Base-by-base conservation (phyloP, 2,113 vertebrate species). In the Nothoprocta perdicaria region DNA sequence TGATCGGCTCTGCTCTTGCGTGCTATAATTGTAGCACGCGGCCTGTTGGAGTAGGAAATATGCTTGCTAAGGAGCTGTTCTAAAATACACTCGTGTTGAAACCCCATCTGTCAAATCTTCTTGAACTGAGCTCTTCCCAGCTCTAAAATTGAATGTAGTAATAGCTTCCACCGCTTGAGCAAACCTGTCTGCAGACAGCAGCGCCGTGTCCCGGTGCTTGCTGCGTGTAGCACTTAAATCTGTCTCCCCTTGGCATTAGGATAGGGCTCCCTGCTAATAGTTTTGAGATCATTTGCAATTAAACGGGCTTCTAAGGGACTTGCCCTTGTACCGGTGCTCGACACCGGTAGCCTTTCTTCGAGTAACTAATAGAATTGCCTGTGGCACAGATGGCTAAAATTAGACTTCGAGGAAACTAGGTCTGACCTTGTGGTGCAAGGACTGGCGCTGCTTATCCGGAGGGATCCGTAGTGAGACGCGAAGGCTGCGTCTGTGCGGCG, bases 361-460 rank as follows among this genome's bases (percentile, higher is more conserved):
- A 17, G 1, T 46, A 62, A 66, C 78, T 40, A 86, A 45, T 46
- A 87, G 79, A 66, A 57, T 92, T 31, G 72, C 91, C 84, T 69
- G 82, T 85, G 93, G 93, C 91, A 82, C 58, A 73, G 84, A 88
- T 89, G 79, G 89, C 87, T 95, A 92, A 94, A 93, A 89, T 89
- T 89, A 94, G 91, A 85, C 55, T 89, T 69, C n/a, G 40, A 80
- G 82, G 8, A 12, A 82, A 89, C 79, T 66, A 21, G 50, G n/a
- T 61, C 2, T 80, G 93, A 92, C 94, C 94, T 96, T 88, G 72
- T 77, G 67, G 22, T 53, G 21, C 55, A 80, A 91, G 76, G 89
- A 87, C 85, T 83, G 41, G 14, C 58, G 24, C 52, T 80, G 0
- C 82, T 88, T n/a, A 16, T 52, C 68, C 50, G 10, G 9, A 71